Base-by-base conservation (phyloP, 2,888 invertebrate genomes). In the Megamerina dolium region DNA sequence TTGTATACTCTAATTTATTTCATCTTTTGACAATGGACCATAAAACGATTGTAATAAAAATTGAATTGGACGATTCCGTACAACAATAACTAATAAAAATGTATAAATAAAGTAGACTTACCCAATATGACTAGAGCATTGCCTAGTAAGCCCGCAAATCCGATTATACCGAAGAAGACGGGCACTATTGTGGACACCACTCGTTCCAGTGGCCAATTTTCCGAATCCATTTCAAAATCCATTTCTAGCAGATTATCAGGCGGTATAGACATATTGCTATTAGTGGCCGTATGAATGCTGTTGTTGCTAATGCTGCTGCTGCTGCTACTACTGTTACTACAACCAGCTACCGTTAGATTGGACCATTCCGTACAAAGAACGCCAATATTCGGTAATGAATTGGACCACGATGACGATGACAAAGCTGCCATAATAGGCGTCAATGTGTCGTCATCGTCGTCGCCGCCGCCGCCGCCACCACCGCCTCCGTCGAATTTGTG, bases 61-160 rank as follows among this genome's bases (percentile, higher is more conserved):
- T n/a, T n/a, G n/a, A n/a, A n/a, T n/a, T n/a, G n/a, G n/a, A n/a
- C n/a, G n/a, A n/a, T n/a, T n/a, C n/a, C n/a, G n/a, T n/a, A n/a
- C n/a, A n/a, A n/a, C n/a, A n/a, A n/a, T n/a, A n/a, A n/a, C n/a
- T n/a, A n/a, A n/a, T n/a, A n/a, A n/a, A n/a, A n/a, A n/a, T n/a
- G n/a, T n/a, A n/a, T n/a, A n/a, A n/a, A n/a, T n/a, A n/a, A n/a
- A 23, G 23, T 32, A n/a, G 12, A 66, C 70, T 68, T 53, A 72
- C 72, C 72, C 43, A 91, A 74, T 20, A 93, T 89, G 17, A 94
- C 92, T 47, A 94, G 73, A 1, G 85, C 82, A 70, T 94, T 94
- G 46, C 94, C 94, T 40, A 91, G 77, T 8, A 93, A 73, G n/a
- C 94, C 93, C 27, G 92, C 80, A 21, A 90, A 77, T 39, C 88